Evolutionary conservation across 2,797 vertebrate species (phyloP).

Genomic region (Tokudaia muenninki): DNA sequence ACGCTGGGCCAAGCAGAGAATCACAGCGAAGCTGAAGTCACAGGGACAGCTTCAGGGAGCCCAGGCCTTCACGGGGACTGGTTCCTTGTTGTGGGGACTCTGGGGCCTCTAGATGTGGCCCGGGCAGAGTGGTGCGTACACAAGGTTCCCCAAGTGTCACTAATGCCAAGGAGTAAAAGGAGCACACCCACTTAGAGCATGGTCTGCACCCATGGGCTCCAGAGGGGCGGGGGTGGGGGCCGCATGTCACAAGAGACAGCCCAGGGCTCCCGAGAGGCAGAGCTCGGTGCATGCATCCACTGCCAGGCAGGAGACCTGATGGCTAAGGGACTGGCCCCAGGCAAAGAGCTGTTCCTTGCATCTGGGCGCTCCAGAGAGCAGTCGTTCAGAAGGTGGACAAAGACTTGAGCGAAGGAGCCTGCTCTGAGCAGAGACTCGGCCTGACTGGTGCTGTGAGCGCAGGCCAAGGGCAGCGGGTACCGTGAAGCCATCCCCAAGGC

Average conservation of each 20-base stretch:
- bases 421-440: neutral
- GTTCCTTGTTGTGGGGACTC: neutral
- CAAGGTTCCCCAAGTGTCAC: neutral
- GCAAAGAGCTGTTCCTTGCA: neutral
- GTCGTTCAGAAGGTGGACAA: neutral
- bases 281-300: neutral
- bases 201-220: neutral
- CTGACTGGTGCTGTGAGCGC: neutral
- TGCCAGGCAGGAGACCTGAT: neutral
- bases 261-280: neutral
- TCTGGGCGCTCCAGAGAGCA: neutral
- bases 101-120: neutral
- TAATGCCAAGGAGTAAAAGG: neutral
- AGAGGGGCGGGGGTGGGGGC: too few species aligned
- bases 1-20: neutral
- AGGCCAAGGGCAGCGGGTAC: neutral
- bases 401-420: neutral
- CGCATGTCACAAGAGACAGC: neutral
- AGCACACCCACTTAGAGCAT: neutral
- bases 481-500: neutral
- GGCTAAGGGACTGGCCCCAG: neutral
- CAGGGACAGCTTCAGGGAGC: neutral
- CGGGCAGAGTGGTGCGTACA: neutral
- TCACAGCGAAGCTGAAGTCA: neutral
- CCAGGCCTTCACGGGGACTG: neutral